Evolutionary conservation across 2,797 vertebrate genomes (phyloP).

Genomic region (Falco berigora): DNA sequence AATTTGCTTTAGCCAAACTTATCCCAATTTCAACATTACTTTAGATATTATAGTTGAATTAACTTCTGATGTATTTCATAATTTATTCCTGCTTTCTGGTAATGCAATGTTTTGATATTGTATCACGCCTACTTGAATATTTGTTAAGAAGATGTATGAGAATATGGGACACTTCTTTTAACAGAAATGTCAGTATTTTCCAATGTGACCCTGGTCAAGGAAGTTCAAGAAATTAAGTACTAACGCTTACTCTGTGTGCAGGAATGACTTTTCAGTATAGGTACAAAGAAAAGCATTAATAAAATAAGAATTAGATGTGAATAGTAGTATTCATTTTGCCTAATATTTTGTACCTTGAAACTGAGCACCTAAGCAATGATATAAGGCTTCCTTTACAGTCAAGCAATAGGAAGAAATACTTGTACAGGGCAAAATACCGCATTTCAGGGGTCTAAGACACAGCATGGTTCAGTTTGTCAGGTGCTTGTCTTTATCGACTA

Average conservation of each 20-base stretch:
- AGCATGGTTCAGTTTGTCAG: not conserved
- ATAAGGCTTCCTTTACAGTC: not conserved
- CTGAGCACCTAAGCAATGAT: not conserved
- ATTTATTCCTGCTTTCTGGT: not conserved
- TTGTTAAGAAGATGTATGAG: not conserved
- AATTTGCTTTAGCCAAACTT: not conserved
- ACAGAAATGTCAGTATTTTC: not conserved
- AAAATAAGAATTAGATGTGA: not conserved
- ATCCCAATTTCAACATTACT: not conserved
- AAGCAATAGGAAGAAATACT: not conserved
- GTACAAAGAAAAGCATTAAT: not conserved
- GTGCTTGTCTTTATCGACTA: not conserved
- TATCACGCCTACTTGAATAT: not conserved
- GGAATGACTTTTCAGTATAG: not conserved
- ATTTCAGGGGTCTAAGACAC: not conserved
- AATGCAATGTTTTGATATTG: not conserved
- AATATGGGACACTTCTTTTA: not conserved
- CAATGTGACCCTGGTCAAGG: not conserved
- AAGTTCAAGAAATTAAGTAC: not conserved
- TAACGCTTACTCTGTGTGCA: not conserved
- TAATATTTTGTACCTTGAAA: not conserved
- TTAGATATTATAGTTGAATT: not conserved
- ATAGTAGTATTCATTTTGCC: not conserved
- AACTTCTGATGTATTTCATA: not conserved
- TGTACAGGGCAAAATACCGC: not conserved